Conservation (phyloP, 2,888 invertebrate species). For the Drosophila mayaguana region DNA sequence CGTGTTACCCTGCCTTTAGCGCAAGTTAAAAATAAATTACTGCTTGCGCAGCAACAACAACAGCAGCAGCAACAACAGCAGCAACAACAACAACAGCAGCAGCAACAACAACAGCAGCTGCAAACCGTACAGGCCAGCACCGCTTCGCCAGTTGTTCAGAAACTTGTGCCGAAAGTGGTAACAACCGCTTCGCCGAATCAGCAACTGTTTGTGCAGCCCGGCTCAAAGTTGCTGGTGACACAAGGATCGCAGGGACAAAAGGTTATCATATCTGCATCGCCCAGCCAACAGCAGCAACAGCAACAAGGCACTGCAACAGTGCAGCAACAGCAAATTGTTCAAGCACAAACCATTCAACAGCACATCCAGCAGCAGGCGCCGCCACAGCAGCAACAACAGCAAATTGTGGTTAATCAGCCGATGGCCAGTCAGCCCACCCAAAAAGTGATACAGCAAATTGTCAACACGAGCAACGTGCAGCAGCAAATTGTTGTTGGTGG, state of each 20-base stretch:
- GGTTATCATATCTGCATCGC: slow-evolving; percentile 82
- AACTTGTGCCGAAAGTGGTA: slow-evolving; percentile 70
- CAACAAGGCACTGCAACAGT: slow-evolving; percentile 42
- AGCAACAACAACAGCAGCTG: slow-evolving; percentile 57
- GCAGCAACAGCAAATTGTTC: slow-evolving; percentile 75
- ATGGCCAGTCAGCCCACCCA: slow-evolving; percentile 73
- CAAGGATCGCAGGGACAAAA: slow-evolving; percentile 85
- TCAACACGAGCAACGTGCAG: slow-evolving; percentile 84
- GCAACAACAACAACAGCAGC: neutral
- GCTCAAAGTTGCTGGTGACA: slow-evolving; percentile 83
- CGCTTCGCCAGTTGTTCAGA: slow-evolving; percentile 64
- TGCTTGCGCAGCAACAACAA: slow-evolving; percentile 53
- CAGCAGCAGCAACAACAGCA: neutral
- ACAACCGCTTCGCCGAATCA: slow-evolving; percentile 57
- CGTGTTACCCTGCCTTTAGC: slow-evolving; percentile 67
- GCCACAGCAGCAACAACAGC: slow-evolving; percentile 66
- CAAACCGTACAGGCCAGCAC: slow-evolving; percentile 23
- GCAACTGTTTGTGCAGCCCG: slow-evolving; percentile 83
- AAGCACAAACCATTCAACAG: slow-evolving; percentile 61
- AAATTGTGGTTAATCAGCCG: slow-evolving; percentile 70
- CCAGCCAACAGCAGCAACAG: slow-evolving; percentile 57
- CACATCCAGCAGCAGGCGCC: slow-evolving; percentile 46
- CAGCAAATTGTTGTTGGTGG: slow-evolving; percentile 85
- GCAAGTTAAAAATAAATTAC: slow-evolving; percentile 70
- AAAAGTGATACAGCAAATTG: slow-evolving; percentile 85